Evolutionary conservation across 2,888 invertebrate species (phyloP), one percentile per base, ranked within the genome.

Genomic region (Pristionchus arcanus): DNA sequence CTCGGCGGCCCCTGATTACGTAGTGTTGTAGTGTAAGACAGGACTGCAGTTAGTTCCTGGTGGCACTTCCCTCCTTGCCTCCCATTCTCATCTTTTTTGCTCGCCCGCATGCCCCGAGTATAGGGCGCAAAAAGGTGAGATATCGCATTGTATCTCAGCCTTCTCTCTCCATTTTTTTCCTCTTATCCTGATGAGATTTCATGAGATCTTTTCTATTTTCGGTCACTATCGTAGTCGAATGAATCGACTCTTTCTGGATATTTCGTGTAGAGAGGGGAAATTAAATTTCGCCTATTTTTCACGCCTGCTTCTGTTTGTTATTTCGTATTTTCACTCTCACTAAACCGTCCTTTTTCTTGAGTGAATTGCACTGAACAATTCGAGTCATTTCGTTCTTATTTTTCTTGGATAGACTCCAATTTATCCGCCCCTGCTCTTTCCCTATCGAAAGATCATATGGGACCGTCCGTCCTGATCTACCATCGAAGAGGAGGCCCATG

Each of bases 231-330:
- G 63, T 63, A 63, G 28, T 81, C 81, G 31, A 31, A 71, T 71
- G 49, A 28, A n/a, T 81, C 81, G 49, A 81, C 21, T 81, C 81
- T 53, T 81, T 81, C n/a, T 81, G 81, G 49, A 53, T 81, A 49
- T 53, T 53, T 53, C 37, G 74, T 81, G 81, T 53, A 28, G 21
- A 53, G 13, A 25, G 21, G 28, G 81, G 81, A 81, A 81, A 81
- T 81, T 81, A 81, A 81, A 81, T 81, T 81, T 34, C 81, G 28
- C 71, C 81, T 81, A 81, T 81, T 81, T 81, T 81, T 81, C 81
- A 42, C n/a, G 42, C 74, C 81, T 25, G n/a, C 49, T 53, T 25
- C 81, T 49, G 49, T 81, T 81, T 49, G 49, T 53, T 81, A 81
- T 81, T 81, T 81, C n/a, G 81, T 53, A 53, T 81, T 53, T 53